Evolutionary conservation across 2,888 invertebrate species (phyloP).

Genomic region (Cepaea hortensis): DNA sequence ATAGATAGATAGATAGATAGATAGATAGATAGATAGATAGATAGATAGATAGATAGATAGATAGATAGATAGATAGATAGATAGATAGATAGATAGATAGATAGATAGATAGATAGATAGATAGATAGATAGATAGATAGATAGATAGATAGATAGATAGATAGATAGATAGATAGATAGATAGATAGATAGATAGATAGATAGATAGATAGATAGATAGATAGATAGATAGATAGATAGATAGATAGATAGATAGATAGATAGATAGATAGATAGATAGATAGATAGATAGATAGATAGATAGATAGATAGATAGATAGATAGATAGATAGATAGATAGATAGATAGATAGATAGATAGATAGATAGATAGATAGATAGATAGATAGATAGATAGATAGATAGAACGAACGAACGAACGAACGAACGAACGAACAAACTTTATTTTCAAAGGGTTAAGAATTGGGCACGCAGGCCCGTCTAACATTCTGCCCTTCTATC

Average conservation of each 20-base stretch:
- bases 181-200: not conserved
- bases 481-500: too few species aligned
- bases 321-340: slow-evolving; percentile 28
- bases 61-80: too few species aligned
- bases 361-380: slow-evolving; percentile 35
- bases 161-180: slow-evolving; percentile 17
- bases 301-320: slow-evolving; percentile 38
- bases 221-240: not conserved
- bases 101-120: slow-evolving; percentile 21
- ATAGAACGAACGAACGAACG: too few species aligned
- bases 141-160: slow-evolving; percentile 17
- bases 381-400: slow-evolving; percentile 38
- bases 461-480: too few species aligned
- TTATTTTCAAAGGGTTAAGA: too few species aligned
- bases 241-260: not conserved
- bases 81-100: slow-evolving; percentile 12
- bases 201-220: not conserved
- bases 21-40: too few species aligned
- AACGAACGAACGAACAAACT: too few species aligned
- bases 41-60: too few species aligned
- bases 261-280: not conserved
- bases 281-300: not conserved
- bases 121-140: slow-evolving; percentile 19
- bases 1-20: too few species aligned
- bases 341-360: slow-evolving; percentile 10